Conservation (phyloP, 2,888 invertebrate genomes). For the Cephus rjabovi region DNA sequence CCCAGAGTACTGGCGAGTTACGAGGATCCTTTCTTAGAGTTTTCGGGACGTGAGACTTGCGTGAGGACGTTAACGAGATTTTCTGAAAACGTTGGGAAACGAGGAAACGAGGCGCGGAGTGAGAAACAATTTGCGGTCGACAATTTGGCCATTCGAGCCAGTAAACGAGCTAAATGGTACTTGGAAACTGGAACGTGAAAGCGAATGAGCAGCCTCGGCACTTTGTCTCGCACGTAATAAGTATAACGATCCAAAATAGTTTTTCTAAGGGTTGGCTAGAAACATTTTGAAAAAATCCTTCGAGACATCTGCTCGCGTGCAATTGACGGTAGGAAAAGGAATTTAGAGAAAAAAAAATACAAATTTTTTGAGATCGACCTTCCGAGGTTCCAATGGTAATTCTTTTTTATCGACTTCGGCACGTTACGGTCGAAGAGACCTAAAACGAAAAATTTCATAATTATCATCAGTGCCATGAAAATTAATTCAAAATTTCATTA, state of each 20-base stretch:
- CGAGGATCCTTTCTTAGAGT: not conserved
- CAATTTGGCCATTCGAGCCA: conserved; percentile 1
- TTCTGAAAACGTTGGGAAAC: not conserved
- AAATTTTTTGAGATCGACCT: too few species aligned
- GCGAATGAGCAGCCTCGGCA: not conserved
- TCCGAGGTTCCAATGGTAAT: too few species aligned
- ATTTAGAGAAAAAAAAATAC: not conserved
- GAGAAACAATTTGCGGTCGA: conserved; percentile 7
- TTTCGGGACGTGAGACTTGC: not conserved
- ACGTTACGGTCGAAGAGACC: not conserved
- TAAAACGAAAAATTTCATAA: not conserved
- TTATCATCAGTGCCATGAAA: not conserved
- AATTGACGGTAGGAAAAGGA: not conserved
- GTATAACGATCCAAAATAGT: not conserved
- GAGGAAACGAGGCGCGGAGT: not conserved
- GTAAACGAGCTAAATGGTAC: conserved; percentile 8
- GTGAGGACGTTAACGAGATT: not conserved
- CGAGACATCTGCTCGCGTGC: not conserved
- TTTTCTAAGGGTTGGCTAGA: not conserved
- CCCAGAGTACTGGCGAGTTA: not conserved
- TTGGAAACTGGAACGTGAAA: conserved; percentile 3
- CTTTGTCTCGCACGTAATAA: not conserved
- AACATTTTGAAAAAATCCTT: not conserved
- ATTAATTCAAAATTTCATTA: not conserved
- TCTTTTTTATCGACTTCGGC: not conserved